Evolutionary conservation across 2,888 invertebrate genomes (phyloP).

Genomic region (Tetheella fluctuosa): DNA sequence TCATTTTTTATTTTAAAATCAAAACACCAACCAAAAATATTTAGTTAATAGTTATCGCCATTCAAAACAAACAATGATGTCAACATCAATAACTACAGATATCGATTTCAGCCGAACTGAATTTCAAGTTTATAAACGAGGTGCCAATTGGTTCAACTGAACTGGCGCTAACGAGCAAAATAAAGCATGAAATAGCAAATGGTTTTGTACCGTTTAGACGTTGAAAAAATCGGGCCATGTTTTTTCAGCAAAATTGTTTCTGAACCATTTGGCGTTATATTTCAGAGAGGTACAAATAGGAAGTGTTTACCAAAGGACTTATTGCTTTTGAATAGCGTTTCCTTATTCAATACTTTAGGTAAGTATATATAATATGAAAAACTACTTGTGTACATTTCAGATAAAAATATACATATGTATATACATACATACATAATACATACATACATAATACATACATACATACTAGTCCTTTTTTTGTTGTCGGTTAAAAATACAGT

Average conservation of each 20-base stretch:
- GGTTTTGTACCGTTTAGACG: conserved; percentile 10
- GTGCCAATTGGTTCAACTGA: conserved; percentile 37
- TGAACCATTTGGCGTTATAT: conserved; percentile 18
- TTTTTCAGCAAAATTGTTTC: conserved; percentile 20
- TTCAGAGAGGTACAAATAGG: conserved; percentile 16
- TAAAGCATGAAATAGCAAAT: conserved; percentile 29
- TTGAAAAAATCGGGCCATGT: conserved; percentile 9
- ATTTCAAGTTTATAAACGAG: conserved; percentile 36
- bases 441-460: no score
- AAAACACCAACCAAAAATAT: neutral
- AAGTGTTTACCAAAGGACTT: conserved; percentile 28
- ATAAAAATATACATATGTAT: neutral
- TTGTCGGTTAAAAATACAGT: no score
- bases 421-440: no score
- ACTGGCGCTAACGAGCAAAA: conserved; percentile 38
- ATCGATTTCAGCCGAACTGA: conserved; percentile 27
- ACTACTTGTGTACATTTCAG: neutral
- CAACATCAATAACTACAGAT: conserved; percentile 27
- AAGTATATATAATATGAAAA: neutral
- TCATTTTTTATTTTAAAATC: neutral
- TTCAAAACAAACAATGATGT: conserved; percentile 33
- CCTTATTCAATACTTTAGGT: conserved; percentile 1
- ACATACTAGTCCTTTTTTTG: no score
- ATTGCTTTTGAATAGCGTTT: conserved; percentile 24
- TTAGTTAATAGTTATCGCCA: neutral